Conservation (phyloP, 1,140 invertebrate species). For the Aphidius gifuensis region DNA sequence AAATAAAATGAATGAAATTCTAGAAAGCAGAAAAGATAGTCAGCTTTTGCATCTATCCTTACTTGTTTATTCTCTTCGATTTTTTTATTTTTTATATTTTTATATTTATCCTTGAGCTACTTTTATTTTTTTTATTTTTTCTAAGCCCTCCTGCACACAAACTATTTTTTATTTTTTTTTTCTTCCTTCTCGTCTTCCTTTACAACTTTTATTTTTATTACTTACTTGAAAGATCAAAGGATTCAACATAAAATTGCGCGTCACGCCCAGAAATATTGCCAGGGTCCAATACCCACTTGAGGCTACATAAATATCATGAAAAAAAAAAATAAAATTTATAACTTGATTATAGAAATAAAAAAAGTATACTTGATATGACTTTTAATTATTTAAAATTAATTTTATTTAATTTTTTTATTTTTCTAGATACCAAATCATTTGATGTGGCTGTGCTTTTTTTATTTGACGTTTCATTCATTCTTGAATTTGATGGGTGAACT, state of each 20-base stretch:
- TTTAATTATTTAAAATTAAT: conserved; percentile 11
- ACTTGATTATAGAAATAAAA: not conserved
- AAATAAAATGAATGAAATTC: too few species aligned
- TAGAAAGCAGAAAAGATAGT: too few species aligned
- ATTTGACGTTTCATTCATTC: conserved; percentile 92
- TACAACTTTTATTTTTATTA: conserved; percentile 8
- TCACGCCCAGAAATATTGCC: conserved; percentile 23
- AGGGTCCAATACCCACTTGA: conserved; percentile 20
- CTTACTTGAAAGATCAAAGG: conserved; percentile 20
- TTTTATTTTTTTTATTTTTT: too few species aligned
- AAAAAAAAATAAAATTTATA: not conserved
- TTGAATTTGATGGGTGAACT: conserved; percentile 93
- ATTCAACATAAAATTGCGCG: conserved; percentile 24
- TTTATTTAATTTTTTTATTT: conserved; percentile 17
- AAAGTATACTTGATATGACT: not conserved
- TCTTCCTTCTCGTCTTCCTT: not conserved
- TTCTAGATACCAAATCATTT: conserved; percentile 93
- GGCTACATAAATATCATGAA: conserved; percentile 8
- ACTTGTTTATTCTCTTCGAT: too few species aligned
- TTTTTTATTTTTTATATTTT: too few species aligned
- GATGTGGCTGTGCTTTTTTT: conserved; percentile 96
- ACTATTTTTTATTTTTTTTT: not conserved
- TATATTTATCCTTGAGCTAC: too few species aligned
- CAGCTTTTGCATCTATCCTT: too few species aligned
- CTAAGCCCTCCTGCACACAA: too few species aligned